Conservation (phyloP, 2,888 invertebrate species). For the Penaeus monodon region DNA sequence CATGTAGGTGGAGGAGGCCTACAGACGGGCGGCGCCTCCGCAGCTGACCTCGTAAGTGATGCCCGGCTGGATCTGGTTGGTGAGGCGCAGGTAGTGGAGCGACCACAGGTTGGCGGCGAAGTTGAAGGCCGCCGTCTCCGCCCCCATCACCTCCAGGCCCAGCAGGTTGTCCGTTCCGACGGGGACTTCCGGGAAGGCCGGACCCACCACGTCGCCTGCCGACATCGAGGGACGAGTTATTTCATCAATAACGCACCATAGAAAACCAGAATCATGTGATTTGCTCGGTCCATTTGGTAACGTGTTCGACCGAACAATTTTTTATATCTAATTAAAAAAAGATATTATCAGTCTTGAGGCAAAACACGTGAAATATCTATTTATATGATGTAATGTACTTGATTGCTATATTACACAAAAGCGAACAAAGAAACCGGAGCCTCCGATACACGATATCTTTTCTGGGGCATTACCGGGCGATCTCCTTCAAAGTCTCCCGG, state of each 20-base stretch:
- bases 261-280: too few relatives aligned
- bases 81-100: conserved; percentile 70
- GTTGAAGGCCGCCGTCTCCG: conserved; percentile 96
- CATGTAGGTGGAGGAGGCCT: conserved; percentile 88
- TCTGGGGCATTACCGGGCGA: too few relatives aligned
- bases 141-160: conserved; percentile 69
- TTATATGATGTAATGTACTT: too few relatives aligned
- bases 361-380: too few relatives aligned
- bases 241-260: neutral
- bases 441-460: too few relatives aligned
- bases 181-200: conserved; percentile 81
- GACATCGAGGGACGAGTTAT: neutral
- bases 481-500: too few relatives aligned
- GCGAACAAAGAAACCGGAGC: too few relatives aligned
- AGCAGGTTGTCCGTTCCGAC: conserved; percentile 68
- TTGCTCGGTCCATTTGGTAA: too few relatives aligned
- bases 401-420: too few relatives aligned
- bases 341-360: too few relatives aligned
- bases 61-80: conserved; percentile 69
- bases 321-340: too few relatives aligned
- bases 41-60: conserved; percentile 58
- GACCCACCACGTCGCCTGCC: conserved; percentile 92
- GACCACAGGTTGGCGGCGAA: conserved; percentile 88
- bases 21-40: conserved; percentile 74
- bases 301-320: too few relatives aligned